Evolutionary conservation across 2,888 invertebrate genomes (phyloP), one percentile per base, ranked within the genome.

Genomic region (Caenorhabditis sulstoni): DNA sequence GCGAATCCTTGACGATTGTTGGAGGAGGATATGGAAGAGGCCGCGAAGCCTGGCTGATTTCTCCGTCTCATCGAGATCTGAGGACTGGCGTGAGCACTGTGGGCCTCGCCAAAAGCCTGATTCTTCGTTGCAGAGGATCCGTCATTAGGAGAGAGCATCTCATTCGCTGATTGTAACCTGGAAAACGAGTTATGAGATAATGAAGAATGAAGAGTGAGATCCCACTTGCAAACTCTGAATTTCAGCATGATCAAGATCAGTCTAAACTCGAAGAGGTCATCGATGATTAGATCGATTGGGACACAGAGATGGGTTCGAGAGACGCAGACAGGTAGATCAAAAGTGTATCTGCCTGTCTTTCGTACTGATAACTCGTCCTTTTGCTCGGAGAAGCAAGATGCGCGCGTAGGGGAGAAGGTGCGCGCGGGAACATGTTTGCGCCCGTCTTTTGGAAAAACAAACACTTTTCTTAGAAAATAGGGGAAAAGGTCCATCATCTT

Each of bases 131-230:
- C 45, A 1, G 67, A 23, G 3, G 49, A 49, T 4, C 39, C 45
- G 16, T 71, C 71, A 0, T 57, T 29, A 3, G 71, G 64, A 4
- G 58, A 47, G 12, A 81, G 71, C 81, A 83, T 78, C 57, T 81
- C 79, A 71, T 79, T 81, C 3, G 82, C 64, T 1, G 83, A 79
- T 78, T 83, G 83, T 9, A 83, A 58, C 39, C 83, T 83, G 77
- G 58, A 83, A 78, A 29, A 52, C n/a, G n/a, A n/a, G n/a, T n/a
- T n/a, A n/a, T n/a, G n/a, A n/a, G n/a, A n/a, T n/a, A n/a, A n/a
- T n/a, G n/a, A n/a, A n/a, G n/a, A n/a, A n/a, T n/a, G n/a, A n/a
- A n/a, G n/a, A n/a, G n/a, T n/a, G n/a, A n/a, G n/a, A n/a, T 50
- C 23, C 16, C 29, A 20, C n/a, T 35, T 41, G 50, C 57, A 58